Percentiles rank a stretch among this genome's conserved stretches.
phyloP scores from a whole-genome alignment of 2,888 invertebrate species.

The Spialia ferax region DNA sequence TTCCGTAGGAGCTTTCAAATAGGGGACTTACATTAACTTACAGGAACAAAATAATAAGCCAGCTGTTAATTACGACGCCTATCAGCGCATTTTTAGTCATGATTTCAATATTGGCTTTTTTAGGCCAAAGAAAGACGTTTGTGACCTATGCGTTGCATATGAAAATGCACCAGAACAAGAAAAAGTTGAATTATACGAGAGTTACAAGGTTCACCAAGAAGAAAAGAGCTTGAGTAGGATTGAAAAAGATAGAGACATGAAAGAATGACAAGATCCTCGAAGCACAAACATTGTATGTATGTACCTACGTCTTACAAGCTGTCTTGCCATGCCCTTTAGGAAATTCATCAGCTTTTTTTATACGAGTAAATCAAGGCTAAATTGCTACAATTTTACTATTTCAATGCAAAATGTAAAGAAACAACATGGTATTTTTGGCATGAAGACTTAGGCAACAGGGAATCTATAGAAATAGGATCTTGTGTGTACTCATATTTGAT shows the following conservation, averaged over 20 bases:
- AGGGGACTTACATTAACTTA: too few species aligned
- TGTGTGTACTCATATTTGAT: background rate
- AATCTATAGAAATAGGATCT: background rate
- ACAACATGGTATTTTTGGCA: background rate
- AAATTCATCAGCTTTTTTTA: background rate
- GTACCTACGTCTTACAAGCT: background rate
- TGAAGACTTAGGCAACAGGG: background rate
- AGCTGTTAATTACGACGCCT: background rate
- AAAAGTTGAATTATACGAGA: background rate
- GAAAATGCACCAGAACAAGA: background rate
- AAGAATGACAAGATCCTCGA: background rate
- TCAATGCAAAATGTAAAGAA: background rate
- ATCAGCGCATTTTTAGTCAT: background rate
- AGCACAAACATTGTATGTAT: background rate
- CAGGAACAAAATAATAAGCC: background rate
- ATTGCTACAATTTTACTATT: background rate
- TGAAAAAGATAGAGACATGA: background rate
- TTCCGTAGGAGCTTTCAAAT: too few species aligned
- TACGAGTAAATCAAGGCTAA: background rate
- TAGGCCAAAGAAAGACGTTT: background rate
- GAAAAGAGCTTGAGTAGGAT: background rate
- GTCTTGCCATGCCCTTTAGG: background rate
- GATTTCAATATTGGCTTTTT: background rate
- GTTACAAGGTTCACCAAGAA: background rate
- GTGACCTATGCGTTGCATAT: background rate